A percentile compares a stretch with the other conserved stretches of the same genome.
Evolutionary conservation across 2,888 invertebrate species (phyloP).

Genomic region (Leucania comma): DNA sequence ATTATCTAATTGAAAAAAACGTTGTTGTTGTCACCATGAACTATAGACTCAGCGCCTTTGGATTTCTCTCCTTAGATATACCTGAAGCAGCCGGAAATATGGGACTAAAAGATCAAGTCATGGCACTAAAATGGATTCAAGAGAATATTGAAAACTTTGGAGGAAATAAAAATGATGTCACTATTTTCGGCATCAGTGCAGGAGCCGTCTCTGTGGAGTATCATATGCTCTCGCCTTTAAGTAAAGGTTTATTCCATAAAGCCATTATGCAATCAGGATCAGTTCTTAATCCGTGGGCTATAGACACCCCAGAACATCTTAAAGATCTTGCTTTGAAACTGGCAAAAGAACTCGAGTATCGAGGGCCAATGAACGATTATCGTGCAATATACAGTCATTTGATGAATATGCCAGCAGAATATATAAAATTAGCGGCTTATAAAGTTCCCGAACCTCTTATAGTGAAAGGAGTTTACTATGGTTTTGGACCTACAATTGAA

Average conservation of each 20-base stretch:
- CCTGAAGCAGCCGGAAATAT: slow-evolving; percentile 79
- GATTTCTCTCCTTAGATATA: slow-evolving; percentile 79
- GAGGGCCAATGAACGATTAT: slow-evolving; percentile 65
- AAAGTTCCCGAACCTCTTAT: slow-evolving; percentile 43
- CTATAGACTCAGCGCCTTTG: slow-evolving; percentile 81
- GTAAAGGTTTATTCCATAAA: slow-evolving; percentile 78
- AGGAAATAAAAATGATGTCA: slow-evolving; percentile 78
- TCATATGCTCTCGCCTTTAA: slow-evolving; percentile 71
- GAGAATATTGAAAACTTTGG: slow-evolving; percentile 76
- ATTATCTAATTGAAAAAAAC: slow-evolving; percentile 77
- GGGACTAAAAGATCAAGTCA: slow-evolving; percentile 81
- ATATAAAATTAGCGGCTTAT: slow-evolving; percentile 58
- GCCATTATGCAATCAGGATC: slow-evolving; percentile 80
- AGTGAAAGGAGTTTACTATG: slow-evolving; percentile 46
- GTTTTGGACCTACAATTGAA: slow-evolving; percentile 79
- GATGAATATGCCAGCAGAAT: slow-evolving; percentile 54
- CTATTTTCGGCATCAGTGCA: slow-evolving; percentile 78
- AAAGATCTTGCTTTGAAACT: slow-evolving; percentile 65
- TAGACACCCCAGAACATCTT: slow-evolving; percentile 66
- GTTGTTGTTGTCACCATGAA: slow-evolving; percentile 83
- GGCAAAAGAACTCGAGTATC: slow-evolving; percentile 69
- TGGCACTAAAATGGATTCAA: slow-evolving; percentile 79
- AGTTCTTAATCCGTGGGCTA: slow-evolving; percentile 75
- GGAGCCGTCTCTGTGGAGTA: slow-evolving; percentile 78
- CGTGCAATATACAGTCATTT: slow-evolving; percentile 67